Percentiles rank a stretch among this genome's conserved stretches.
These are phyloP conservation scores for Atta cephalotes DNA, from an alignment of 1,140 invertebrate genomes.

Conservation along the genomic window DNA sequence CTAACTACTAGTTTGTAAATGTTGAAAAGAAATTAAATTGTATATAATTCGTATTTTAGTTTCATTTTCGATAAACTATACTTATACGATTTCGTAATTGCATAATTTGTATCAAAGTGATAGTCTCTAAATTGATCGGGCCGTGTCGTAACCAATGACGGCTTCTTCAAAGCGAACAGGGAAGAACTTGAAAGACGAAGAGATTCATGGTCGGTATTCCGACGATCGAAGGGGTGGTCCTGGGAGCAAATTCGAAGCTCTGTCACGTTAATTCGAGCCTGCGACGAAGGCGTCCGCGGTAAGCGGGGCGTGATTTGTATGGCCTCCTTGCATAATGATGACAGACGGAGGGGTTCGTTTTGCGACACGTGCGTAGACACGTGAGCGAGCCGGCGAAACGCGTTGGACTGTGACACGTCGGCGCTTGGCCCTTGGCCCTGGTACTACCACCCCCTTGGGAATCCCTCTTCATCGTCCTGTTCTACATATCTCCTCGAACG, in stretches of 20 bases:
- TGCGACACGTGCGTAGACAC: slow-evolving; percentile 83
- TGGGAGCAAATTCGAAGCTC: slow-evolving; percentile 76
- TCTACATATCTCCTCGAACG: slow-evolving; percentile 50
- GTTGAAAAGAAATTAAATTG: not conserved
- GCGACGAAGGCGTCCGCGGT: slow-evolving; percentile 73
- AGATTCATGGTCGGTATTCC: slow-evolving; percentile 7
- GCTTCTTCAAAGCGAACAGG: slow-evolving; percentile 4
- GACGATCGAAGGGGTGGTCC: slow-evolving; percentile 42
- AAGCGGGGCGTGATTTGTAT: slow-evolving; percentile 81
- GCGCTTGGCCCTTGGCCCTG: slow-evolving; percentile 66
- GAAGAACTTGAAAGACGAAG: slow-evolving; percentile 34
- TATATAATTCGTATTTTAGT: not conserved
- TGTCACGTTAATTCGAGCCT: slow-evolving; percentile 73
- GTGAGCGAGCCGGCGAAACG: slow-evolving; percentile 80
- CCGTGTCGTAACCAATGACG: not conserved
- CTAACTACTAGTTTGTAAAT: not conserved
- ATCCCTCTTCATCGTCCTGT: slow-evolving; percentile 57
- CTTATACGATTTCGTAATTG: not conserved
- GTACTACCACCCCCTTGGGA: slow-evolving; percentile 60
- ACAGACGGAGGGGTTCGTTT: slow-evolving; percentile 69
- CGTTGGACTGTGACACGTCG: slow-evolving; percentile 82
- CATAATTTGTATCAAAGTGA: slow-evolving; percentile 10
- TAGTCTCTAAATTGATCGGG: slow-evolving; percentile 8
- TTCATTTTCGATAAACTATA: not conserved
- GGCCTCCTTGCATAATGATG: slow-evolving; percentile 80